phyloP scores from a whole-genome alignment of 2,797 vertebrate species.

The Melanogrammus aeglefinus region DNA sequence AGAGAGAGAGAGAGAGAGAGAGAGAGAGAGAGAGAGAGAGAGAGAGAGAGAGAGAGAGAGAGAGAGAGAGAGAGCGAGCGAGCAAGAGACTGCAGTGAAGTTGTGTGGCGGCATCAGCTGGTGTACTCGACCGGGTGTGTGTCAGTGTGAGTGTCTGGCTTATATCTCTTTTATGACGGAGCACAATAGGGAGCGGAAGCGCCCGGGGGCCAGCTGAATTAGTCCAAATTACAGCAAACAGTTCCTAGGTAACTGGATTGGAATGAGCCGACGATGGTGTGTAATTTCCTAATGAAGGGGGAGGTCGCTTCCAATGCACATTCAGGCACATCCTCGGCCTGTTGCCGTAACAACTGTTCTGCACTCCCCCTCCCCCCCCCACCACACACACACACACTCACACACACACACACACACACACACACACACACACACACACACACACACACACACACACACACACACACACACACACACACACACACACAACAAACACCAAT shows the following conservation, averaged over 20 bases:
- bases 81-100: not conserved
- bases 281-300: conserved; percentile 65
- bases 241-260: conserved; percentile 60
- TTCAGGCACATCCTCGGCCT: conserved; percentile 52
- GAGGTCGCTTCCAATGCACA: conserved; percentile 33
- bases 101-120: conserved; percentile 28
- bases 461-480: not conserved
- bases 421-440: not conserved
- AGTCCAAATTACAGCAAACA: conserved; percentile 63
- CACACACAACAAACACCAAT: not conserved
- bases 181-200: conserved; percentile 64
- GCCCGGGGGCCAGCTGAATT: conserved; percentile 60
- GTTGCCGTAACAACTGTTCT: conserved; percentile 54
- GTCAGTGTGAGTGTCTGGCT: conserved; percentile 46
- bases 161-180: conserved; percentile 64
- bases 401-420: not conserved
- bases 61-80: not conserved
- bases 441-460: not conserved
- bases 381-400: not conserved
- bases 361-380: conserved; percentile 7
- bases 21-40: not conserved
- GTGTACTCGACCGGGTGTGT: conserved; percentile 18
- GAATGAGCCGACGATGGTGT: conserved; percentile 62
- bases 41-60: conserved; percentile 1
- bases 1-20: conserved; percentile 4